A percentile compares a stretch with the other conserved stretches of the same genome.
Conservation (phyloP, 2,797 vertebrate genomes). For the Bradypus variegatus region DNA sequence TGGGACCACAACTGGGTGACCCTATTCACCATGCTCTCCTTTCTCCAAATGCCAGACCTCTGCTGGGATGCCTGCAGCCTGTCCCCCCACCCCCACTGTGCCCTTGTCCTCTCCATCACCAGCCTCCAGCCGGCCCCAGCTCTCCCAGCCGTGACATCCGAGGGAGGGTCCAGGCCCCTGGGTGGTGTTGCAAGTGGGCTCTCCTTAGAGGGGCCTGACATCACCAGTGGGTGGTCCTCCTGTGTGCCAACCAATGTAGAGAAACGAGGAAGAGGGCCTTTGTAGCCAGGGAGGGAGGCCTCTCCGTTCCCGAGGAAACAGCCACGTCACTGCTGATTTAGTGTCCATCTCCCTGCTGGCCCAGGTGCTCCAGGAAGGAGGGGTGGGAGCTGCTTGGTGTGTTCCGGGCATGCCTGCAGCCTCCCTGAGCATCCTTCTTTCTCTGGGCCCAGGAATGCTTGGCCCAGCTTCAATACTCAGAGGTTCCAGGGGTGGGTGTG, state of each 20-base stretch:
- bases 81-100: rapidly evolving
- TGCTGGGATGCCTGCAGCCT: rapidly evolving
- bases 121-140: too few species aligned
- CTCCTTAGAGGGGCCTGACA: background rate
- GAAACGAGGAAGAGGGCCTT: background rate
- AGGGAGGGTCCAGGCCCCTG: rapidly evolving
- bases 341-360: too few species aligned
- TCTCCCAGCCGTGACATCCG: background rate
- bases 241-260: rapidly evolving
- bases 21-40: background rate
- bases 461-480: background rate
- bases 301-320: background rate
- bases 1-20: background rate
- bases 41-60: background rate
- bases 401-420: rapidly evolving
- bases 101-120: background rate
- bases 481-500: too few species aligned
- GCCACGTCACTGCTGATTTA: rapidly evolving
- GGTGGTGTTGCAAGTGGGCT: too few species aligned
- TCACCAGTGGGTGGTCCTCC: too few species aligned
- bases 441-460: background rate
- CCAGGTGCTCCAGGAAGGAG: background rate
- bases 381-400: too few species aligned
- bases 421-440: background rate
- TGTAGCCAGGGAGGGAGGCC: background rate